Evolutionary conservation across 2,113 vertebrate genomes (phyloP), one percentile per base, ranked within the genome.

Genomic region (Ciconia stormi): DNA sequence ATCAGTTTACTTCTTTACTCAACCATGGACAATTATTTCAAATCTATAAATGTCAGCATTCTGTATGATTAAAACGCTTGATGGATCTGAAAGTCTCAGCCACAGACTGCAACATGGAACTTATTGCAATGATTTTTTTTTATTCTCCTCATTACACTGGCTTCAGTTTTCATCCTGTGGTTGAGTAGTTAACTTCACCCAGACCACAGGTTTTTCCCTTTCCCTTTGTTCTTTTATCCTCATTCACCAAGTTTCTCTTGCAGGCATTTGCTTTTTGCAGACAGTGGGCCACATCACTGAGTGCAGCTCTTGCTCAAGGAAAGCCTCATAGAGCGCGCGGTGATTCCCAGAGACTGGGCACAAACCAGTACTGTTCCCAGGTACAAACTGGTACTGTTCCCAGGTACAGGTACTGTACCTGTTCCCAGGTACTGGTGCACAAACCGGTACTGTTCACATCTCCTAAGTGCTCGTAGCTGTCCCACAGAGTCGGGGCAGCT

Each of bases 1-100:
- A 94, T 89, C 83, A 89, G 78, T 82, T 97, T 95, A 95, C 49
- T 95, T 97, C 53, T 95, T 90, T 95, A 74, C 50, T 91, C 87
- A 92, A 78, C 36, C 77, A 82, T 13, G 66, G 81, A 62, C 84
- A 92, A 77, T 91, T 89, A 87, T 95, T 97, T 93, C 44, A 49
- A 52, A 89, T 73, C 63, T 71, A 62, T 93, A 69, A 96, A 72
- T 80, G 32, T 49, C 89, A 93, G 14, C 40, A 82, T 89, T 95
- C 30, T 79, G 27, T 36, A 29, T 40, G 40, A 89, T 76, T 89
- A 90, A 91, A 96, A 82, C 27, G 84, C 80, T 74, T 93, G 46
- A 85, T 32, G 44, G 65, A 70, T 94, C 38, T 90, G 56, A 79
- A 95, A 95, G 81, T 63, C 80, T 90, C 89, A 91, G 46, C 36